Evolutionary conservation across 2,888 invertebrate species (phyloP).

Genomic region (Deilephila elpenor): DNA sequence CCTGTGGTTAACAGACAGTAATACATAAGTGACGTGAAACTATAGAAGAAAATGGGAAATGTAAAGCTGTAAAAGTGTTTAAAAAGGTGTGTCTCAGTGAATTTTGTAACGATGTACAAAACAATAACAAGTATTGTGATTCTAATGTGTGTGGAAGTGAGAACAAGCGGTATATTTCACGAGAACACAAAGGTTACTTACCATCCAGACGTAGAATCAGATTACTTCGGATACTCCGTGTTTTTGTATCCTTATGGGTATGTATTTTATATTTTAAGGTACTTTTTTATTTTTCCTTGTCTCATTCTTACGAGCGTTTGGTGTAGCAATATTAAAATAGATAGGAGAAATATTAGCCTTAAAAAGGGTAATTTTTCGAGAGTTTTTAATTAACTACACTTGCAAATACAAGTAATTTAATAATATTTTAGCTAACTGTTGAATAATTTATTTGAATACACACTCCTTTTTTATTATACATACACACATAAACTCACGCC

Average conservation of each 20-base stretch:
- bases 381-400: no score
- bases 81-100: not conserved
- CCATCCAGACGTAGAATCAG: conserved; percentile 49
- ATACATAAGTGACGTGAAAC: no score
- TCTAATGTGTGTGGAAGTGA: conserved; percentile 33
- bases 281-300: no score
- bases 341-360: no score
- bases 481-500: no score
- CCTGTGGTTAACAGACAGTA: no score
- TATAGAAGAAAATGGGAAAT: not conserved
- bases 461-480: no score
- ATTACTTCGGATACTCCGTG: conserved; percentile 68
- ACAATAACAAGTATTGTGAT: not conserved
- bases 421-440: no score
- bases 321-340: not conserved
- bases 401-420: no score
- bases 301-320: not conserved
- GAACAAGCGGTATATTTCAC: conserved; percentile 58
- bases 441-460: no score
- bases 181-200: conserved; percentile 61
- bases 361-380: no score
- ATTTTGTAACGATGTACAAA: conserved; percentile 20
- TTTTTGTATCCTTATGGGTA: conserved; percentile 59
- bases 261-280: conserved; percentile 36
- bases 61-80: not conserved